Evolutionary conservation across 2,888 invertebrate genomes (phyloP), one percentile per base, ranked within the genome.

Genomic region (Phanerotoma sp.): DNA sequence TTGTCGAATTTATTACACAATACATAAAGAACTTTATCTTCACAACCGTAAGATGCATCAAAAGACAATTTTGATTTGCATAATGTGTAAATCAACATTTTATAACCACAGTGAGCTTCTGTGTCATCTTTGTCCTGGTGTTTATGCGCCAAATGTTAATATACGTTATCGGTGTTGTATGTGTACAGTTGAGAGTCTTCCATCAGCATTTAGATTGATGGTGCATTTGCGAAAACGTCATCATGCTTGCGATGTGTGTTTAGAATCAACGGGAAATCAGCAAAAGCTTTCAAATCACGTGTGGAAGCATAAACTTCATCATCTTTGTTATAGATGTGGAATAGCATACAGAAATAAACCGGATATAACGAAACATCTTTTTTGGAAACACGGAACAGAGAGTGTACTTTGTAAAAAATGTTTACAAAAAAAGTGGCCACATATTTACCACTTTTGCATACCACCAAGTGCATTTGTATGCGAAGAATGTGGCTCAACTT

Each of bases 321-420:
- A 93, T 77, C 79, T 91, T 52, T 93, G 93, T 71, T 93, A 92
- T 74, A 84, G 92, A 20, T 93, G 93, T 74, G 91, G 91, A 28
- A 90, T 93, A 60, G 87, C 93, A 0, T 93, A 93, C 73, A 84
- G 91, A 63, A 93, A 92, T 76, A 92, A 92, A 73, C 87, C 87
- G 51, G 92, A 93, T 70, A 93, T 93, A 56, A 91, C 90, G 13
- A 91, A 91, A 71, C 93, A 94, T 79, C 79, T 93, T 52, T 93
- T 92, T 74, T 93, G 93, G 93, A 94, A 93, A 76, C 93, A 94
- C 75, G 93, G 93, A 18, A 93, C 93, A 3, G 91, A 93, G 71
- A 92, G 92, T 77, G 87, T 90, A 3, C 77, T 87, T 30, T 93
- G 93, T 72, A 91, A 91, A 74, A 86, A 84, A 69, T 93, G 93